A percentile compares a stretch with the other conserved stretches of the same genome.
Evolutionary conservation across 2,888 invertebrate genomes (phyloP).

Genomic region (Eupithecia subfuscata): DNA sequence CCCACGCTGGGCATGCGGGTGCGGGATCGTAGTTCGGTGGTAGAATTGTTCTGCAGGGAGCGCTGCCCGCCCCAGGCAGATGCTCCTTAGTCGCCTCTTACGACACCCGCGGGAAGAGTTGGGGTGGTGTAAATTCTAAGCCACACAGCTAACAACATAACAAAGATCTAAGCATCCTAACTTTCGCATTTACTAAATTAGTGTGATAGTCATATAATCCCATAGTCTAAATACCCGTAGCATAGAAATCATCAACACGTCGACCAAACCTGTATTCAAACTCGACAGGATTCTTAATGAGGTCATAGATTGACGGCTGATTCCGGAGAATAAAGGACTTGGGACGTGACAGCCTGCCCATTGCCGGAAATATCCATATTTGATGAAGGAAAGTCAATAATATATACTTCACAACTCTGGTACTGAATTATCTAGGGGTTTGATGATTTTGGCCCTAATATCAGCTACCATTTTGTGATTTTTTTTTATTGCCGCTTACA

Average conservation of each 20-base stretch:
- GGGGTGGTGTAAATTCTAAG: too few species aligned
- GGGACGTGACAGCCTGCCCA: conserved; percentile 4
- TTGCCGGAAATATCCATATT: conserved; percentile 18
- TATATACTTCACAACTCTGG: not conserved
- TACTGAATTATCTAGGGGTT: too few species aligned
- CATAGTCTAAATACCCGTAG: not conserved
- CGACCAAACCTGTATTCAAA: not conserved
- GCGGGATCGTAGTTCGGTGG: too few species aligned
- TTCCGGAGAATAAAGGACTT: conserved; percentile 3
- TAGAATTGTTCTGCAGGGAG: too few species aligned
- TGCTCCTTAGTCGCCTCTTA: too few species aligned
- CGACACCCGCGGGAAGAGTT: too few species aligned
- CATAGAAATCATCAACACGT: not conserved
- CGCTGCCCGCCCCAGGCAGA: too few species aligned
- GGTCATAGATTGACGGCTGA: conserved; percentile 13
- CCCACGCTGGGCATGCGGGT: too few species aligned
- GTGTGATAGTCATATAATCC: not conserved
- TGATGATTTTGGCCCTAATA: too few species aligned
- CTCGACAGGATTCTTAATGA: conserved; percentile 3
- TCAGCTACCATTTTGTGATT: too few species aligned
- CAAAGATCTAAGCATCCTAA: not conserved
- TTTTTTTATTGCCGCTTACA: too few species aligned
- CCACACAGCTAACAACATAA: too few species aligned
- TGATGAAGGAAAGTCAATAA: conserved; percentile 7
- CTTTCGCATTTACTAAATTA: not conserved